phyloP scores from a whole-genome alignment of 2,113 vertebrate genomes.

The Tychaedon coryphoeus region DNA sequence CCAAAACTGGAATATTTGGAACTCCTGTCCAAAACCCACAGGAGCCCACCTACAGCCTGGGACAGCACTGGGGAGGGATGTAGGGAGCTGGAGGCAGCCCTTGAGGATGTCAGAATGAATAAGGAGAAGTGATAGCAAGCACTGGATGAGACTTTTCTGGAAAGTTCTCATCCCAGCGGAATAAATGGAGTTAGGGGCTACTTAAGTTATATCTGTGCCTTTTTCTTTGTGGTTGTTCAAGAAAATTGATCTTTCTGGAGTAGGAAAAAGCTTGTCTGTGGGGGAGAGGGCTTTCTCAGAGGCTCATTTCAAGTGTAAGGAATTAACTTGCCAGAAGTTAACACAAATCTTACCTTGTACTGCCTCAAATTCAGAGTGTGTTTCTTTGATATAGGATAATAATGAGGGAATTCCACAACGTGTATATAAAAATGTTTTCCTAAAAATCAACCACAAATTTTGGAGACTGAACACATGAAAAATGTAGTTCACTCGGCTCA shows the following conservation, averaged over 20 bases:
- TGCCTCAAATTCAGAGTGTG: background rate
- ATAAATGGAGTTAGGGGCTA: background rate
- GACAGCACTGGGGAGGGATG: background rate
- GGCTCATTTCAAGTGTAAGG: background rate
- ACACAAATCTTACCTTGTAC: background rate
- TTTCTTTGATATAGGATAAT: background rate
- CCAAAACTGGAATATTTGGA: background rate
- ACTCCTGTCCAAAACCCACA: background rate
- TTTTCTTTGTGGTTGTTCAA: background rate
- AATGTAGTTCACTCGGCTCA: background rate
- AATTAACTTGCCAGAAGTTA: background rate
- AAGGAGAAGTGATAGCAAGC: background rate
- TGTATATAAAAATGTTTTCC: background rate
- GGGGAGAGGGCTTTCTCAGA: background rate
- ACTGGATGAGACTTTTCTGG: background rate
- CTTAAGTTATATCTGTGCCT: background rate
- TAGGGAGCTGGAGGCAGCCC: background rate
- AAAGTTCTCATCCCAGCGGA: background rate
- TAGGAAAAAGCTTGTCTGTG: background rate
- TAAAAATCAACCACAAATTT: background rate
- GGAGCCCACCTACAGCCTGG: background rate
- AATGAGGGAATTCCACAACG: background rate
- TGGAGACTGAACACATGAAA: background rate
- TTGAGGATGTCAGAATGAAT: background rate
- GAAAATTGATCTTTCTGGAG: conserved; percentile 5